Evolutionary conservation across 2,797 vertebrate genomes (phyloP).

Genomic region (Acrossocheilus fasciatus): DNA sequence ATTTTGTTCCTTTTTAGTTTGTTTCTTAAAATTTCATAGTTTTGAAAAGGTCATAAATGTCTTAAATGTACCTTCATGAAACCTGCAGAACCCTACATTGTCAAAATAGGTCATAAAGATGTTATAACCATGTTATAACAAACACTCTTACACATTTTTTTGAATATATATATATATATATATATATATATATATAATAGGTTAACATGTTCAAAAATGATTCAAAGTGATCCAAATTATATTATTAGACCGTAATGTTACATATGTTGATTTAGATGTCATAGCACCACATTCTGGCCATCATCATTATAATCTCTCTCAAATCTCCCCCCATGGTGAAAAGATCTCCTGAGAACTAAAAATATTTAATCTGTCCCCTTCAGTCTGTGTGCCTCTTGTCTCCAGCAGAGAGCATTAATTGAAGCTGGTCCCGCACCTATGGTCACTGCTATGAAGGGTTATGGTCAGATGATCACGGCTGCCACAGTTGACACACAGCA

Average conservation of each 20-base stretch:
- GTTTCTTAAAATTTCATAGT: background rate
- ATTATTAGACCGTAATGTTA: background rate
- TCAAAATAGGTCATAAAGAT: background rate
- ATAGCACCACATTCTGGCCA: background rate
- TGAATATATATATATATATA: background rate
- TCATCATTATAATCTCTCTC: background rate
- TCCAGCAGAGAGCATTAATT: conserved; percentile 49
- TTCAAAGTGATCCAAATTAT: background rate
- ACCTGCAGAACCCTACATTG: background rate
- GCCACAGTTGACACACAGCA: background rate
- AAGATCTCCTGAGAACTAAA: conserved; percentile 49
- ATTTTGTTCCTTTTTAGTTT: background rate
- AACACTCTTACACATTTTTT: no score
- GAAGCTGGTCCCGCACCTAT: conserved; percentile 19
- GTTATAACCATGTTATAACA: background rate
- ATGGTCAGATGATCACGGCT: background rate
- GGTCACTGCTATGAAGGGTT: conserved; percentile 29
- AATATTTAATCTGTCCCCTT: conserved; percentile 29
- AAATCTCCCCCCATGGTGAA: conserved; percentile 44
- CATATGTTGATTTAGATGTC: conserved; percentile 21
- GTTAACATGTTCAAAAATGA: background rate
- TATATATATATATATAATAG: background rate
- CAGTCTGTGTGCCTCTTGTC: conserved; percentile 45
- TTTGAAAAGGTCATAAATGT: background rate
- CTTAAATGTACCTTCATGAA: background rate